These are phyloP conservation scores for Xyrauchen texanus DNA, from an alignment of 2,113 vertebrate genomes.

Conservation along the genomic window DNA sequence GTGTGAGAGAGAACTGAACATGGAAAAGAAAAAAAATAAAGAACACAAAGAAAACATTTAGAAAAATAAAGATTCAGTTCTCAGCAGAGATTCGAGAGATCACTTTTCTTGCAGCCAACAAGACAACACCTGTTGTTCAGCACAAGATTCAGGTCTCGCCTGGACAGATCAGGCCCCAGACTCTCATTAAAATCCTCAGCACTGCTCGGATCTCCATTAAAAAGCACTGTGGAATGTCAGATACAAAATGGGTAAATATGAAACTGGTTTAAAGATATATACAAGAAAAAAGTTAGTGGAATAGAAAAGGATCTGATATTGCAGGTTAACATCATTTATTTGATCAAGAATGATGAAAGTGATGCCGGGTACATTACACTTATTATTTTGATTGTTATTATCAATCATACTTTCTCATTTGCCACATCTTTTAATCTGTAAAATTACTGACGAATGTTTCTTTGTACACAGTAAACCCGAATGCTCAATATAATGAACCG, in stretches of 20 bases:
- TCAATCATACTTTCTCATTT: too few relatives aligned
- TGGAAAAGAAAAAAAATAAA: not conserved
- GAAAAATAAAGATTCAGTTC: not conserved
- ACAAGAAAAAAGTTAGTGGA: too few relatives aligned
- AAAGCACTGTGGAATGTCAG: conserved; percentile 48
- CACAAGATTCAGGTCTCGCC: conserved; percentile 68
- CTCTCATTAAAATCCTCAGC: conserved; percentile 55
- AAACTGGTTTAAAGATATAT: too few relatives aligned
- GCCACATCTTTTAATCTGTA: too few relatives aligned
- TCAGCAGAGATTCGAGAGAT: conserved; percentile 76
- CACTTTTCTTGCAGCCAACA: conserved; percentile 76
- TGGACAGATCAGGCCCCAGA: conserved; percentile 44
- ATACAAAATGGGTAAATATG: conserved; percentile 13
- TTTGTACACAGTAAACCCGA: too few relatives aligned
- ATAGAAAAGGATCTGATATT: too few relatives aligned
- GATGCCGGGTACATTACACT: too few relatives aligned
- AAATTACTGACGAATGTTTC: too few relatives aligned
- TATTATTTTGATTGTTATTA: too few relatives aligned
- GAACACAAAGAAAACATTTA: not conserved
- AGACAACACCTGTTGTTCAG: conserved; percentile 73
- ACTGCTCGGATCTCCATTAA: conserved; percentile 58
- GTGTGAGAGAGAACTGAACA: not conserved
- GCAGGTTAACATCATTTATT: too few relatives aligned
- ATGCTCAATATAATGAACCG: too few relatives aligned
- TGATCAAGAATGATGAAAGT: too few relatives aligned